Base-by-base conservation (phyloP, 1,140 invertebrate genomes). In the Babylonia areolata region DNA sequence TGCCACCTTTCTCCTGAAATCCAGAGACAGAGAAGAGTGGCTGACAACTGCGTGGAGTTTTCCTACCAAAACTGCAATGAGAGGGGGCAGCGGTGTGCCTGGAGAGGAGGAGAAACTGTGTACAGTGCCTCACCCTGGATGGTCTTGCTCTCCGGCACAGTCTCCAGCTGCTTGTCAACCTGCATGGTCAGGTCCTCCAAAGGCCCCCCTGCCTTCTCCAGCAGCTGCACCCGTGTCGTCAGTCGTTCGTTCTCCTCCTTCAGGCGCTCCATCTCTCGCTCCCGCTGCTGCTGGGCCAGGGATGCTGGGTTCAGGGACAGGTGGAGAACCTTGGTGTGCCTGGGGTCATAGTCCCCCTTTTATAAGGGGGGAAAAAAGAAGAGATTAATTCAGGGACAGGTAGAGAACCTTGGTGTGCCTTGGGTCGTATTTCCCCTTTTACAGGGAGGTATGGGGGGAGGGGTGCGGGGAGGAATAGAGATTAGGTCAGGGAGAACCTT, bases 261-360 rank as follows among this genome's bases (percentile, higher is more conserved):
- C 12, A 97, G 92, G 51, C 96, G 96, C 87, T 96, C 95, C 33
- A 97, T 94, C 88, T 97, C 96, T 81, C 96, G 95, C 89, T 96
- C 95, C 9, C 96, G 94, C 84, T 96, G 94, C 89, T 96, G 94
- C 87, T 96, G 95, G 0, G 96, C 97, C 81, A 96, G 94, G 0
- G 96, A 94, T 2, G 97, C 95, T 0, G 97, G 97, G 95, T 98
- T 98, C 96, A 96, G 75, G 93, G 95, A 97, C 96, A 77, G 97
- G 93, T 91, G 97, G 88, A 92, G 69, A 64, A 94, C 90, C 81
- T 94, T 91, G 12, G 92, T 91, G 58, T 91, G 92, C 3, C 90
- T 89, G 71, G 92, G 93, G 88, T 94, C 93, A 90, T 91, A 94
- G 75, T 93, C 93, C n/a, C 93, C 93, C 93, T 94, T 89, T 51